Evolutionary conservation across 2,888 invertebrate genomes (phyloP), one percentile per base, ranked within the genome.

Genomic region (Galeruca laticollis): DNA sequence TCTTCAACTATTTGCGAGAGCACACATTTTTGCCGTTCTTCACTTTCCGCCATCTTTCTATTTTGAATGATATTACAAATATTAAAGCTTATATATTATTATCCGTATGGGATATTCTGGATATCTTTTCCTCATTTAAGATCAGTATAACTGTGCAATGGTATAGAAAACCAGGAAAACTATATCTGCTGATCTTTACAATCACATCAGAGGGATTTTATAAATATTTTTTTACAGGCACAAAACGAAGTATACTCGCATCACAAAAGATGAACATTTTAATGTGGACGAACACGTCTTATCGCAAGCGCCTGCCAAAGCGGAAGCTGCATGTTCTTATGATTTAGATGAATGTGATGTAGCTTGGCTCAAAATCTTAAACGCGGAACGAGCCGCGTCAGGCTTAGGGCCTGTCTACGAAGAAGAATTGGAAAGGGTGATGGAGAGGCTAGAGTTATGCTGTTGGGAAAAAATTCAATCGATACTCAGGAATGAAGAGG

Each of bases 381-480:
- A 98, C 86, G 92, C 93, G n/a, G 96, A 97, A 86, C 89, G 97
- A 73, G 93, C 94, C 60, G 88, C 91, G 80, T 91, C 90, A 72
- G 93, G 93, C 76, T 90, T 92, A 72, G 85, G 89, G 72, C 88
- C 92, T 64, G 89, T 98, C 73, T 90, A 91, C 60, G 97, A 97
- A 85, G 93, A 95, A 81, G 94, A 95, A 82, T 90, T 98, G 80
- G 98, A 98, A 85, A 90, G 93, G 79, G 93, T 97, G 69, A 92
- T 98, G 73, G 97, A 98, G 86, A 94, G 96, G 82, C 88, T 98
- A 62, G 98, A 98, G 89, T 91, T 94, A 77, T 92, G 95, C 75
- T 96, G 96, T 85, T 96, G 96, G 94, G 95, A 96, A 82, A 94
- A 94, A 87, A 95, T 96, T 81, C 96, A 96, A 87, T 92, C 94